A percentile compares a stretch with the other conserved stretches of the same genome.
Evolutionary conservation across 2,113 vertebrate genomes (phyloP).

Genomic region (Probosciger aterrimus): DNA sequence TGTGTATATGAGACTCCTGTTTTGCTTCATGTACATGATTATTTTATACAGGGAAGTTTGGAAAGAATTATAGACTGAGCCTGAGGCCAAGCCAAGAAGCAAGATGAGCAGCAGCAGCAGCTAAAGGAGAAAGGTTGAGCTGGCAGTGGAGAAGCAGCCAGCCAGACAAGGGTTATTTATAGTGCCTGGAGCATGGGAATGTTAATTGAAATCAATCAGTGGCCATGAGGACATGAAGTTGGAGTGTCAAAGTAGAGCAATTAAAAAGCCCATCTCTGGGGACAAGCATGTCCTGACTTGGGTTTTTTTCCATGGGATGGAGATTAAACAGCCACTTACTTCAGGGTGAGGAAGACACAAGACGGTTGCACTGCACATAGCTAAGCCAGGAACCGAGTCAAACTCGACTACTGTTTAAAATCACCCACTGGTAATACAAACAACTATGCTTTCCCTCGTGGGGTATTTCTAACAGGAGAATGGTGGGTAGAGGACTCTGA

Average conservation of each 20-base stretch:
- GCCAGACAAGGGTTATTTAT: constrained; percentile 63
- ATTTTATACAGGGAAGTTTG: constrained; percentile 80
- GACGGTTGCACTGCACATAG: neutral
- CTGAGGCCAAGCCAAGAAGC: constrained; percentile 72
- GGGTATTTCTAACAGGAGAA: neutral
- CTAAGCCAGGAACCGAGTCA: neutral
- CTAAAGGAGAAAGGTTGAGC: constrained; percentile 36
- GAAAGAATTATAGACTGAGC: constrained; percentile 81
- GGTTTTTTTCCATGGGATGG: neutral
- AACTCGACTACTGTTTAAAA: neutral
- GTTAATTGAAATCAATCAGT: constrained; percentile 58
- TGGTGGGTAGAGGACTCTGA: neutral
- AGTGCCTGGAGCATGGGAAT: constrained; percentile 62
- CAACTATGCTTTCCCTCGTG: neutral
- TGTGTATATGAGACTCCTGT: constrained; percentile 79
- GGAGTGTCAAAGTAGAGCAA: constrained; percentile 9
- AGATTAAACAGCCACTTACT: constrained; percentile 40
- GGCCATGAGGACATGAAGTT: constrained; percentile 24
- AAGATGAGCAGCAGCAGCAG: constrained; percentile 72
- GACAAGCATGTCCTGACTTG: neutral
- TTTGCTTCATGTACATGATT: constrained; percentile 83
- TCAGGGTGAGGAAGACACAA: neutral
- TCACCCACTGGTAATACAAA: neutral
- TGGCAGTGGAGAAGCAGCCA: constrained; percentile 39
- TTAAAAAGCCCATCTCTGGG: constrained; percentile 35